Evolutionary conservation across 1,140 invertebrate genomes (phyloP), one percentile per base, ranked within the genome.

Genomic region (Lysiphlebus fabarum): DNA sequence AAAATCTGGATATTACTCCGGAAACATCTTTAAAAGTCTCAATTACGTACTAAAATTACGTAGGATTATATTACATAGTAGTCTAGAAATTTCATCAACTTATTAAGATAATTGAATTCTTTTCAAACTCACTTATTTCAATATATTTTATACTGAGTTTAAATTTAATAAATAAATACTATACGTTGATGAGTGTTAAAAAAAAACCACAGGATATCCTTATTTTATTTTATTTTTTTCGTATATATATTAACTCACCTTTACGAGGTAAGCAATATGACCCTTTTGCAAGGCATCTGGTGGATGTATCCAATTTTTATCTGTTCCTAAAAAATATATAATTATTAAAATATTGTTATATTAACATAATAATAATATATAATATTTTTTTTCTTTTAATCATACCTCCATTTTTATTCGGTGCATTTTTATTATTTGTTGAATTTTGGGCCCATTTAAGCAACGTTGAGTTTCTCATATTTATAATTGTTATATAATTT

Each of bases 261-360:
- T 98, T 76, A 98, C 95, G 81, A 96, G 87, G 84, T 97, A 98
- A 42, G 92, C 92, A 64, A 97, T 93, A 73, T 97, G 95, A 56
- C 95, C 95, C 77, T 90, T 93, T 68, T 93, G 87, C 6, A 98
- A 82, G n/a, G 92, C 84, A 70, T 96, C 94, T 37, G 94, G 91
- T 59, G 92, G 88, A 80, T 98, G 95, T 67, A 96, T 88, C 95
- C 95, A 98, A 73, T 91, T 92, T 67, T 90, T 84, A 70, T 61
- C 72, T 40, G 77, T 72, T 61, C 74, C 78, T 78, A 51, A 38
- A n/a, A 67, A 76, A 60, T 66, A 60, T 14, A n/a, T 7, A 44
- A 41, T 55, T 26, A 42, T 17, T 54, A 14, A 33, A 54, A 26
- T 5, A 17, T n/a, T 56, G 6, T 11, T n/a, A n/a, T n/a, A 37